These are phyloP conservation scores for Grapholita molesta DNA, from an alignment of 1,140 invertebrate genomes.

Conservation along the genomic window DNA sequence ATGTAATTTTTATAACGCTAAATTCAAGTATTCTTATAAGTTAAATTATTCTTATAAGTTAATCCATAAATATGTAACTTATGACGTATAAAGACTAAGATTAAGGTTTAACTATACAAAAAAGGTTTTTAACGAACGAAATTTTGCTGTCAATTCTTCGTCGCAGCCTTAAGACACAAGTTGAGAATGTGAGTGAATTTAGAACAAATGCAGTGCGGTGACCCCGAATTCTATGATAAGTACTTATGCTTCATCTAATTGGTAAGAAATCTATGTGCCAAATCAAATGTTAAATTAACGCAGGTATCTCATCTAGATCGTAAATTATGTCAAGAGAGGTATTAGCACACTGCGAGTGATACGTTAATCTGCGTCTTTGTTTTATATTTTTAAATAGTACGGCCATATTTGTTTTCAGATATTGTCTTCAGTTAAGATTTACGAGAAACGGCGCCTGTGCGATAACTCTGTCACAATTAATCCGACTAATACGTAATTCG, in stretches of 20 bases:
- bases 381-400: conserved; percentile 75
- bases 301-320: conserved; percentile 55
- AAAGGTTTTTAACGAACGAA: too few species aligned
- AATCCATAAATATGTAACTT: too few species aligned
- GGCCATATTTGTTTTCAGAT: conserved; percentile 74
- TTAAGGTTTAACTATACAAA: too few species aligned
- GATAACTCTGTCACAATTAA: conserved; percentile 71
- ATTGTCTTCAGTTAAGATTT: conserved; percentile 71
- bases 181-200: too few species aligned
- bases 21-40: too few species aligned
- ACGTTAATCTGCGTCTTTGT: conserved; percentile 73
- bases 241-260: not conserved
- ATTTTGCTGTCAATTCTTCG: too few species aligned
- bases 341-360: conserved; percentile 62
- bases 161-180: too few species aligned
- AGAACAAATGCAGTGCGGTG: too few species aligned
- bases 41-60: too few species aligned
- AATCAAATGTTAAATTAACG: conserved; percentile 67
- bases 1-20: too few species aligned
- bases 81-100: too few species aligned
- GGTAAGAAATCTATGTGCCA: conserved; percentile 19
- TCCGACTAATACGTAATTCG: conserved; percentile 68
- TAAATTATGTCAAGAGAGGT: conserved; percentile 53
- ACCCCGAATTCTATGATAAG: too few species aligned
- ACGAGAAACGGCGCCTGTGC: conserved; percentile 62